Conservation (phyloP, 2,797 vertebrate genomes). For the Macrochelys suwanniensis region DNA sequence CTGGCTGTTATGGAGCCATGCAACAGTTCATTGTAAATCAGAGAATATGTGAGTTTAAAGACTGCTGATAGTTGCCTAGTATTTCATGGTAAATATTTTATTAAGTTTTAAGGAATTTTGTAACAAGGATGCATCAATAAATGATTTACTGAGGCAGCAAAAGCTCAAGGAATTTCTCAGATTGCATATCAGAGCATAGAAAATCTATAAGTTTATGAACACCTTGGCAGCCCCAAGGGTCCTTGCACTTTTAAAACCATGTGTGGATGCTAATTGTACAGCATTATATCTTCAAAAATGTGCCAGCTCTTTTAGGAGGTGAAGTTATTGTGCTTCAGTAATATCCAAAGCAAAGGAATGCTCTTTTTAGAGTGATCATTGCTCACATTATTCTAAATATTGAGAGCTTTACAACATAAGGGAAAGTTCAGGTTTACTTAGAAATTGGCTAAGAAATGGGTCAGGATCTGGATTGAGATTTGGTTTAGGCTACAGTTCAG, state of each 20-base stretch:
- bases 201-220: neutral
- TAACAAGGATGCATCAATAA: neutral
- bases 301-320: neutral
- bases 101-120: neutral
- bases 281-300: neutral
- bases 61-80: rapidly evolving
- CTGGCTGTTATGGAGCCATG: neutral
- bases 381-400: neutral
- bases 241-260: neutral
- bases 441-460: neutral
- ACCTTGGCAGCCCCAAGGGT: rapidly evolving
- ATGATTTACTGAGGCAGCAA: neutral
- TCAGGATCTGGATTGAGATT: no score
- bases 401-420: neutral
- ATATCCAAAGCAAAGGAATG: neutral
- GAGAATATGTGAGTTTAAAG: neutral
- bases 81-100: neutral
- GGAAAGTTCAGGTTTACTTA: rapidly evolving
- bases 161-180: neutral
- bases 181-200: neutral
- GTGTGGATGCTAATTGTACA: neutral
- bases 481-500: no score
- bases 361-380: neutral
- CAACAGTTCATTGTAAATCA: neutral
- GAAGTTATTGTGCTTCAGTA: neutral